phyloP scores from a whole-genome alignment of 2,797 vertebrate genomes.

The Aphelocoma californica region DNA sequence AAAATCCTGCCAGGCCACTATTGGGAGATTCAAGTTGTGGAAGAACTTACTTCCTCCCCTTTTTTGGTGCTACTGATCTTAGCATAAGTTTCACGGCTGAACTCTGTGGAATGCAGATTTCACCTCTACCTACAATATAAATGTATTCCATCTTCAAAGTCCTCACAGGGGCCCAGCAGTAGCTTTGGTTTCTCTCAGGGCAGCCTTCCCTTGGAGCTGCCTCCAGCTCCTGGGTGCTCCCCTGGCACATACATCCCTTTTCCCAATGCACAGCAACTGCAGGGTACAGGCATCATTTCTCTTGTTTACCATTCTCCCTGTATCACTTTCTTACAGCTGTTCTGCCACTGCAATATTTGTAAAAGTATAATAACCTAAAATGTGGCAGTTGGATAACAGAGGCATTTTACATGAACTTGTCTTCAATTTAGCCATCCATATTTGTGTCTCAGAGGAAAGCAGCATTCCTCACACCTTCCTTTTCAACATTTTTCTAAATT shows the following conservation, averaged over 20 bases:
- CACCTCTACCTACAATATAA: neutral
- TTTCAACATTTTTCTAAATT: neutral
- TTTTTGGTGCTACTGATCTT: neutral
- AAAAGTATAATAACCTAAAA: neutral
- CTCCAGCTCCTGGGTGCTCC: neutral
- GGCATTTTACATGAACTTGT: neutral
- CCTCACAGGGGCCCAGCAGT: neutral
- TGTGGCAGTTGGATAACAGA: neutral
- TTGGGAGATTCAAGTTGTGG: neutral
- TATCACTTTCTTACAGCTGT: neutral
- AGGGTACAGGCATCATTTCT: neutral
- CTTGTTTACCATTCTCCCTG: neutral
- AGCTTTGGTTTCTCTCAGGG: neutral
- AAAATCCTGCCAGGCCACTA: neutral
- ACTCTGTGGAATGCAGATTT: neutral
- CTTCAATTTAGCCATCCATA: neutral
- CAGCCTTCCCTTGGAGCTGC: neutral
- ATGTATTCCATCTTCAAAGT: neutral
- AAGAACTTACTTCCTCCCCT: neutral
- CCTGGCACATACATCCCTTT: neutral
- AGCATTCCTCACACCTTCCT: neutral
- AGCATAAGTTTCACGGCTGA: neutral
- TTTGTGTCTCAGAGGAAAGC: neutral
- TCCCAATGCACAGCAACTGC: neutral
- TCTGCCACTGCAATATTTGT: neutral